These are phyloP conservation scores for Hololepta plana DNA, from an alignment of 2,888 invertebrate species.

Conservation along the genomic window DNA sequence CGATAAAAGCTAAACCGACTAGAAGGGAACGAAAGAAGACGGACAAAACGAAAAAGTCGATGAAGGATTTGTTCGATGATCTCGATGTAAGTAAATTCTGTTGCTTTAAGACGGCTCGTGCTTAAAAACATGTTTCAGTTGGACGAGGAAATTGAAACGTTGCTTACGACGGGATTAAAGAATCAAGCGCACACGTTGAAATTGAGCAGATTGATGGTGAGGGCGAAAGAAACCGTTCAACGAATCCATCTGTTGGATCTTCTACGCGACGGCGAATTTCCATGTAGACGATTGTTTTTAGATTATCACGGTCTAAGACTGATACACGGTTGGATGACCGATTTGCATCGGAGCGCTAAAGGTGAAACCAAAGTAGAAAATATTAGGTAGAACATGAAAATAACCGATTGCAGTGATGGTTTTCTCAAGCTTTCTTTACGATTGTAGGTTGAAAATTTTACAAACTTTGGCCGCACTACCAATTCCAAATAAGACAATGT, in stretches of 20 bases:
- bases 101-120: slow-evolving; percentile 1
- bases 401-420: neutral
- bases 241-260: slow-evolving; percentile 59
- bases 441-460: slow-evolving; percentile 49
- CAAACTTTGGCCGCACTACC: slow-evolving; percentile 71
- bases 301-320: slow-evolving; percentile 86
- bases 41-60: slow-evolving; percentile 14
- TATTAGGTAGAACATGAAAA: slow-evolving; percentile 13
- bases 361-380: slow-evolving; percentile 20
- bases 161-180: slow-evolving; percentile 62
- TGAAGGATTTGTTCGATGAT: slow-evolving; percentile 40
- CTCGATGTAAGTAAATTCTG: slow-evolving; percentile 31
- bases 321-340: slow-evolving; percentile 85
- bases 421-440: slow-evolving; percentile 1
- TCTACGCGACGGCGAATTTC: slow-evolving; percentile 60
- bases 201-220: slow-evolving; percentile 79
- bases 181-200: slow-evolving; percentile 81
- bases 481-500: slow-evolving; percentile 81
- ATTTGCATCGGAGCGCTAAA: slow-evolving; percentile 33
- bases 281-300: slow-evolving; percentile 71
- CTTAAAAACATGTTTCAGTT: slow-evolving; percentile 34
- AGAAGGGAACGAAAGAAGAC: slow-evolving; percentile 11
- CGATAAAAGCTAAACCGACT: slow-evolving; percentile 6
- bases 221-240: slow-evolving; percentile 67
- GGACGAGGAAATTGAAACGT: slow-evolving; percentile 74